Evolutionary conservation across 2,113 vertebrate species (phyloP), one percentile per base, ranked within the genome.

Genomic region (Pao palembangensis): DNA sequence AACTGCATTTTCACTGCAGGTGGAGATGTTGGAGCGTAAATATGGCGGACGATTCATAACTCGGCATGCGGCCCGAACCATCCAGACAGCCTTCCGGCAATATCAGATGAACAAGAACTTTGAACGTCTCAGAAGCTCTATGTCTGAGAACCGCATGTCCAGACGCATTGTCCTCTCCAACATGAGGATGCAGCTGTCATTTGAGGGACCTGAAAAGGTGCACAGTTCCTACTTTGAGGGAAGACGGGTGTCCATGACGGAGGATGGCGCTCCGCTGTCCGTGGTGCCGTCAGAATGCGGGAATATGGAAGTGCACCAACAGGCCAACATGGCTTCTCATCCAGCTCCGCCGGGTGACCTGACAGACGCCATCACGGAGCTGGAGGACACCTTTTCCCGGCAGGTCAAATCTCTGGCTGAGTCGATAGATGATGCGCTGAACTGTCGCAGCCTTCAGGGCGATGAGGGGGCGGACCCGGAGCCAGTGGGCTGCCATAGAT

Each of bases 31-130:
- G 79, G 97, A 99, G 89, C 93, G 96, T 70, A 99, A 99, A 90
- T 99, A 99, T 87, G 97, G 98, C 51, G 98, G 98, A 73, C 94
- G 96, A 85, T 96, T 98, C 72, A 96, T 99, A 92, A 98, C 94
- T 58, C 87, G 98, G 63, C 96, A 98, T 92, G 98, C 98, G 1
- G 98, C 96, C 43, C 94, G 96, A 76, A 99, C 96, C 56, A 99
- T 99, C 76, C 98, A 99, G 75, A 96, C 98, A 0, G 98, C 98
- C 20, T 99, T 98, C 86, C 94, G 98, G 76, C 96, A 98, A 84
- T 98, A 99, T 89, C 98, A 99, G 89, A 99, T 99, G 98, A 98
- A 99, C 92, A 98, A 98, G 87, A 98, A 99, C 87, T 99, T 99
- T 61, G 96, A 98, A 90, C 93, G 98, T 21, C 93, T 99, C 49